These are phyloP conservation scores for Spongilla lacustris DNA, from an alignment of 37 sponge, comb jelly and placozoan species.

Conservation along the genomic window DNA sequence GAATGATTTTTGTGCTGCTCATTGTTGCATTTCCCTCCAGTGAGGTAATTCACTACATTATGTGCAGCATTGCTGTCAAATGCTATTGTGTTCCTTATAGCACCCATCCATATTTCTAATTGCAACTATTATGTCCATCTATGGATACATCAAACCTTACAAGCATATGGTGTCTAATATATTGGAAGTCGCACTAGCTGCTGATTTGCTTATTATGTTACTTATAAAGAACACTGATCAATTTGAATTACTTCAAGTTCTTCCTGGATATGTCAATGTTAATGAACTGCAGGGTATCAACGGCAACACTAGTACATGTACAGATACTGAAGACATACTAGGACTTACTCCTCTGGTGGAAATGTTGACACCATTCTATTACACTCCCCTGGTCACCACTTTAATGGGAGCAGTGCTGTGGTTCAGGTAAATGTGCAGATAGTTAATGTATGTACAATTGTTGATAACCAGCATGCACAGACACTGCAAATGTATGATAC, in stretches of 20 bases:
- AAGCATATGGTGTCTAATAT: conserved; percentile 12
- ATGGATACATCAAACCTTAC: conserved; percentile 62
- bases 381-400: not conserved
- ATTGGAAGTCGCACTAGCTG: conserved; percentile 29
- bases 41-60: not conserved
- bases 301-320: not conserved
- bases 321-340: not conserved
- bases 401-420: not conserved
- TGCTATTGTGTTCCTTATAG: not conserved
- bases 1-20: conserved; percentile 51
- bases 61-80: not conserved
- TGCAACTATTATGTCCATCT: conserved; percentile 9
- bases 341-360: not conserved
- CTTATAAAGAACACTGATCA: conserved; percentile 29
- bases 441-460: no score
- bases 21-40: conserved; percentile 51
- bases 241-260: not conserved
- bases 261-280: not conserved
- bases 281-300: not conserved
- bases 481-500: no score
- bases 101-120: conserved; percentile 18
- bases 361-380: not conserved
- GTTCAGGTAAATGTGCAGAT: not conserved
- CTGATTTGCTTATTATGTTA: conserved; percentile 26
- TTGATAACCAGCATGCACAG: no score